Base-by-base conservation (phyloP, 2,888 invertebrate species). In the Stenichneumon culpator region DNA sequence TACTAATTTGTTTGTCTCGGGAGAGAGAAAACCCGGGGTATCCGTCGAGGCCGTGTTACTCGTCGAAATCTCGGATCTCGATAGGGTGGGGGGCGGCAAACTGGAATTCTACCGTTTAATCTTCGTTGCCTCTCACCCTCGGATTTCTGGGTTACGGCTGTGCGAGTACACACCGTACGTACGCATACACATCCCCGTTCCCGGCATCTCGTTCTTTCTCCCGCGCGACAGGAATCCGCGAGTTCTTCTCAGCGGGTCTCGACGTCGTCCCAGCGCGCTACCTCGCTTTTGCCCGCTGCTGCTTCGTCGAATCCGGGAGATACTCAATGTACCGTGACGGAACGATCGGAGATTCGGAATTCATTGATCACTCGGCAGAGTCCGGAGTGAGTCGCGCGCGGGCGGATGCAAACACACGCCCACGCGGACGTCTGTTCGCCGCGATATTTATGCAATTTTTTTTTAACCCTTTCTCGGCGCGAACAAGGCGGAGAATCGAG, bases 1-100 rank as follows among this genome's bases (percentile, higher is more conserved):
- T 93, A 93, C 93, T 94, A 94, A 93, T 94, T 94, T 94, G 94
- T 93, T 93, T 93, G 92, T 91, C 91, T 90, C 89, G 88, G 75
- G 25, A 86, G 84, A 73, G 79, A 74, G 83, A 73, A 70, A 73
- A 70, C 11, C 14, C 11, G 47, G 47, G 63, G 19, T 47, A 63
- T 74, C 63, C 28, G 63, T 60, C 47, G 16, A n/a, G 7, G 60
- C 39, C 54, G 19, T 28, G 39, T 74, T 67, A 32, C 54, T 50
- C 69, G 36, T 44, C 73, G 83, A 81, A 83, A 25, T 86, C 87
- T 83, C 84, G 81, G 81, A 81, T 87, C 82, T 79, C 57, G 86
- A 85, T 85, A 60, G 83, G 77, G 84, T 80, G 79, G 81, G 77
- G 86, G 83, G 73, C 82, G 52, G 44, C 44, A 86, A 87, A 82